phyloP scores from a whole-genome alignment of 1,140 invertebrate genomes.

The Pentalonia nigronervosa region DNA sequence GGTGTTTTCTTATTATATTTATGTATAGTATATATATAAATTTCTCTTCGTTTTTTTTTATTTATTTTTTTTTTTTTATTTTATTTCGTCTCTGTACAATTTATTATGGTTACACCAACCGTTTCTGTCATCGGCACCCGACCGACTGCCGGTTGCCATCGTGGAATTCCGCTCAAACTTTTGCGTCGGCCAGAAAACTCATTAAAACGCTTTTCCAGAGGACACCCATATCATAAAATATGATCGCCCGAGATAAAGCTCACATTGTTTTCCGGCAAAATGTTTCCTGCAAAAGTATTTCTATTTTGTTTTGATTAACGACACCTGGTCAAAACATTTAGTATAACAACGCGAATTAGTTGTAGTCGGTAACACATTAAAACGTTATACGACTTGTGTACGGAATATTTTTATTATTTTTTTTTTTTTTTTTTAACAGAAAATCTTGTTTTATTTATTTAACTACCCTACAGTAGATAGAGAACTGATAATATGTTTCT shows the following conservation, averaged over 20 bases:
- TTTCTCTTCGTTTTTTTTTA: neutral
- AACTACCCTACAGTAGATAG: neutral
- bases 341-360: neutral
- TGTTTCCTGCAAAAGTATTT: conserved; percentile 27
- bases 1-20: conserved; percentile 18
- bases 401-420: neutral
- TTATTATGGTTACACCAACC: conserved; percentile 55
- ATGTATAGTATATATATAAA: neutral
- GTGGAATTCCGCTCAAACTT: conserved; percentile 50
- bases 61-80: conserved; percentile 7
- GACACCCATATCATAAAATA: conserved; percentile 51
- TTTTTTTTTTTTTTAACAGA: neutral
- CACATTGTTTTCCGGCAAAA: conserved; percentile 18
- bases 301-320: conserved; percentile 38
- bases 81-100: conserved; percentile 16
- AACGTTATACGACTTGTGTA: neutral
- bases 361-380: neutral
- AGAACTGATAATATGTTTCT: neutral
- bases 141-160: conserved; percentile 35
- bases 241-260: conserved; percentile 18
- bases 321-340: conserved; percentile 31
- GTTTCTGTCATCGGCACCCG: conserved; percentile 55
- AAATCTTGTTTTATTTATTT: neutral
- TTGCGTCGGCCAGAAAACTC: conserved; percentile 47
- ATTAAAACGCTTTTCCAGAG: conserved; percentile 52